Conservation (phyloP, 2,797 vertebrate species). For the Takifugu ocellatus region DNA sequence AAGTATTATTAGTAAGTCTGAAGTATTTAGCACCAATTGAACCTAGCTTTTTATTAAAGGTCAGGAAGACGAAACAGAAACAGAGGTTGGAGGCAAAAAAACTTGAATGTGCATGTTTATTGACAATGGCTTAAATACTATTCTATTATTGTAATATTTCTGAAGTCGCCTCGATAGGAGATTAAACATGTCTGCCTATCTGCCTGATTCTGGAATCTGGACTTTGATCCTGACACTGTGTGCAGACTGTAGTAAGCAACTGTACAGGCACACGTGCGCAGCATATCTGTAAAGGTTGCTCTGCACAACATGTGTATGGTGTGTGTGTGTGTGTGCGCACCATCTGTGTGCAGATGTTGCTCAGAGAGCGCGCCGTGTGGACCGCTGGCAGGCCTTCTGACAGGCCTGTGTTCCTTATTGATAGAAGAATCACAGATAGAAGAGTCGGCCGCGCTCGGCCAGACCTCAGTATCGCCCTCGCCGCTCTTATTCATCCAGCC, state of each 20-base stretch:
- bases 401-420: slow-evolving; percentile 71
- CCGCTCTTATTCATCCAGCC: slow-evolving; percentile 57
- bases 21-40: slow-evolving; percentile 14
- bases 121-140: too few species aligned
- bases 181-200: too few species aligned
- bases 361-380: slow-evolving; percentile 59
- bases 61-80: slow-evolving; percentile 43
- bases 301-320: slow-evolving; percentile 24
- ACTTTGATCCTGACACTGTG: too few species aligned
- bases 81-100: slow-evolving; percentile 31
- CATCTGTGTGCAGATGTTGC: slow-evolving; percentile 76
- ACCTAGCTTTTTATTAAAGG: slow-evolving; percentile 54
- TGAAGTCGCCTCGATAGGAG: too few species aligned
- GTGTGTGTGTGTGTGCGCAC: slow-evolving; percentile 36
- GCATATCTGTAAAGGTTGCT: slow-evolving; percentile 11
- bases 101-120: slow-evolving; percentile 1
- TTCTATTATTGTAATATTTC: too few species aligned
- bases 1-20: too few species aligned
- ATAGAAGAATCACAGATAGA: slow-evolving; percentile 75
- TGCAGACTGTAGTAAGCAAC: neutral
- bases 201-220: too few species aligned
- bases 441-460: slow-evolving; percentile 61
- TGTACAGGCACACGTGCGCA: slow-evolving; percentile 25
- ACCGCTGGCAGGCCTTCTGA: slow-evolving; percentile 75
- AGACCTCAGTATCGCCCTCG: slow-evolving; percentile 66